Evolutionary conservation across 1,140 invertebrate species (phyloP), one percentile per base, ranked within the genome.

Genomic region (Prorops nasuta): DNA sequence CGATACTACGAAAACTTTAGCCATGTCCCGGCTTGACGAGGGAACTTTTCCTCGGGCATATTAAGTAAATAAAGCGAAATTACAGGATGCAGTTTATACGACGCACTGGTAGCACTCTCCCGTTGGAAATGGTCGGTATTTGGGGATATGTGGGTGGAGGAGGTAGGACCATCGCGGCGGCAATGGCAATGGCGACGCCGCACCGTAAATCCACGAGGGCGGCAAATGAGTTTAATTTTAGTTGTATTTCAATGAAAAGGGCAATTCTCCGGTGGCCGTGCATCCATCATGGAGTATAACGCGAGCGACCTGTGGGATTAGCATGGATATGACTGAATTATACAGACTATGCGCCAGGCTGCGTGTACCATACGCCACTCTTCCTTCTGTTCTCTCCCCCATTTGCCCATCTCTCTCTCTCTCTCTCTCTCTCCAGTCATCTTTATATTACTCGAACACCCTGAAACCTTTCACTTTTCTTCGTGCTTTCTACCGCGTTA

Each of bases 281-380:
- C 67, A 71, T 71, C 67, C 63, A 69, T 71, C 69, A 71, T 63
- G 63, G 60, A 63, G 59, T 67, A 67, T 69, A 69, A 69, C 67
- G 66, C 56, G 47, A 48, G 44, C 54, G 59, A 54, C 67, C 65
- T 59, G 49, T 67, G 63, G 67, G 67, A 71, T 71, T 70, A 71
- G 69, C 69, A 70, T 70, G 66, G 69, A 69, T 70, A 71, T 70
- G 69, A 70, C 66, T 70, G 64, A 71, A 70, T 71, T 71, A 71
- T 71, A 69, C 67, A 70, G 66, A 66, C 62, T 64, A 64, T 66
- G 67, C 64, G 65, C 60, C 68, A 69, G 66, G 66, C 68, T 71
- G 66, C 64, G 59, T 71, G 63, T 66, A 68, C 63, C 63, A 66
- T 65, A 71, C 63, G 67, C 65, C 61, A 59, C 49, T 62, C 20